These are phyloP conservation scores for Tichodroma muraria DNA, from an alignment of 2,113 vertebrate genomes.

Conservation along the genomic window DNA sequence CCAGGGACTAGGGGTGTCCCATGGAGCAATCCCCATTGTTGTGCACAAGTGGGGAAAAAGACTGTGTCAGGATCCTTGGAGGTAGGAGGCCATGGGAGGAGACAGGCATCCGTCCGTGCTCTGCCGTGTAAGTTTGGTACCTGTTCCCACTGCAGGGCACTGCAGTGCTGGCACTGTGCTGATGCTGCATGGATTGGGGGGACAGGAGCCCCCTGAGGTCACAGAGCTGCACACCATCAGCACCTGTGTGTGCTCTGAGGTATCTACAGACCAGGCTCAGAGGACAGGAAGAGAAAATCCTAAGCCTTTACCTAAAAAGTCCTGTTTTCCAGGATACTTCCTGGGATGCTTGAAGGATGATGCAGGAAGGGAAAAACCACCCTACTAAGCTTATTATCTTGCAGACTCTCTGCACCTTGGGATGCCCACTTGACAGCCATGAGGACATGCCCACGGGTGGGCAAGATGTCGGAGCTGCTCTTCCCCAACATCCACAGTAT, in stretches of 20 bases:
- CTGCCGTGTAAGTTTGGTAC: neutral
- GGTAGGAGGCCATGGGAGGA: accelerated
- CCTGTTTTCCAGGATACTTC: neutral
- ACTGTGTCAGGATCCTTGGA: neutral
- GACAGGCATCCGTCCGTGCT: accelerated
- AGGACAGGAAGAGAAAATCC: neutral
- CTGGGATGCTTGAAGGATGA: neutral
- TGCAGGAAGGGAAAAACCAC: neutral
- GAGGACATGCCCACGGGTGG: accelerated
- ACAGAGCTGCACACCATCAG: neutral
- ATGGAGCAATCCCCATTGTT: neutral
- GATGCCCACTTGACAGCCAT: accelerated
- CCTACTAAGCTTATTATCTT: neutral
- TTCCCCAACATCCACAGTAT: accelerated
- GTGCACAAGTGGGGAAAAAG: neutral
- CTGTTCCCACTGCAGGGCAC: neutral
- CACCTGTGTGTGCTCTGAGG: accelerated
- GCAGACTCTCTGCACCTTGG: neutral
- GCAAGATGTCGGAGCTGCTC: neutral
- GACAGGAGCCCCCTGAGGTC: neutral
- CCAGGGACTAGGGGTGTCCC: neutral
- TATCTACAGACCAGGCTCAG: neutral
- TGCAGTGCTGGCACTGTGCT: neutral
- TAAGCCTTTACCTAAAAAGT: neutral
- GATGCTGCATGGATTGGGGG: neutral